phyloP scores from a whole-genome alignment of 2,797 vertebrate species.

The Acrossocheilus fasciatus region DNA sequence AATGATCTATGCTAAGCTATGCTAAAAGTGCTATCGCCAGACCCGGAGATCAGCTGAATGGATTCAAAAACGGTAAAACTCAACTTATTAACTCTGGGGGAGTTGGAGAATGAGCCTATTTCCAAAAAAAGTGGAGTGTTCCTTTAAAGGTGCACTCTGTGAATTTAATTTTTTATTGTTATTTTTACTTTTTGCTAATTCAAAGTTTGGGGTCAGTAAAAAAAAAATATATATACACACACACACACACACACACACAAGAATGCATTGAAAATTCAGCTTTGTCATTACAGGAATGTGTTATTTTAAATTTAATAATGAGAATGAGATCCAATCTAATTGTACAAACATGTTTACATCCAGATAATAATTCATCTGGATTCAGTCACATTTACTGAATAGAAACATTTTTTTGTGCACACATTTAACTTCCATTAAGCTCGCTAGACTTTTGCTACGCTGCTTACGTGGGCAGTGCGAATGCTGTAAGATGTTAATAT shows the following conservation, averaged over 20 bases:
- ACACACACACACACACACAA: no score
- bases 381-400: neutral
- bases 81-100: no score
- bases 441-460: neutral
- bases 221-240: no score
- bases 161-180: neutral
- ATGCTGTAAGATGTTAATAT: constrained; percentile 22
- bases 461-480: neutral
- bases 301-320: neutral
- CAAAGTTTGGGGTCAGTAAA: neutral
- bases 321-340: neutral
- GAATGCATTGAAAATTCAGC: no score
- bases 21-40: no score
- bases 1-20: no score
- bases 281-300: no score
- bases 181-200: neutral
- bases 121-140: no score
- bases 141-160: no score
- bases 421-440: neutral
- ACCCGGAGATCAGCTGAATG: no score
- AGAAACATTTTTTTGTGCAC: neutral
- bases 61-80: no score
- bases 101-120: no score
- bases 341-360: neutral
- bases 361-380: neutral